phyloP scores from a whole-genome alignment of 2,113 vertebrate species.

The Pachypanchax playfairii region DNA sequence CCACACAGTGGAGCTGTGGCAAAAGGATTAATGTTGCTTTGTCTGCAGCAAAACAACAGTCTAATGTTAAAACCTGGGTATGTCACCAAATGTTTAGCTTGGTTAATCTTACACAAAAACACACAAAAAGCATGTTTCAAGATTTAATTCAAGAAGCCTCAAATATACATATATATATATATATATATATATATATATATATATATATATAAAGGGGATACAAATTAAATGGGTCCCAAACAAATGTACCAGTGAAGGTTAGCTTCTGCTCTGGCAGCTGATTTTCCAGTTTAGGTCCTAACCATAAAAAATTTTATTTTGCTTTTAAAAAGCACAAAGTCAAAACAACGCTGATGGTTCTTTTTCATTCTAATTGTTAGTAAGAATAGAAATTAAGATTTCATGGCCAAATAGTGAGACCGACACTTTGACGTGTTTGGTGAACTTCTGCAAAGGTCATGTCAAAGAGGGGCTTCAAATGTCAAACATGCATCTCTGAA shows the following conservation, averaged over 20 bases:
- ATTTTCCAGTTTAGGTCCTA: not conserved
- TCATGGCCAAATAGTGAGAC: slow-evolving; percentile 41
- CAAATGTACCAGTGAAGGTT: not conserved
- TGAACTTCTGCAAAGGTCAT: slow-evolving; percentile 63
- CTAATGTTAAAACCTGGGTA: slow-evolving; percentile 1
- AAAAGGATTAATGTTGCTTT: slow-evolving; percentile 24
- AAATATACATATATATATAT: not conserved
- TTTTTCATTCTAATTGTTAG: slow-evolving; percentile 5
- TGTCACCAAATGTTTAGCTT: not conserved
- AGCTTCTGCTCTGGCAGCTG: not conserved
- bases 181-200: too few relatives aligned
- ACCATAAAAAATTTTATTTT: slow-evolving; percentile 20
- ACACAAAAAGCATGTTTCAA: not conserved
- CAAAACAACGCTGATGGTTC: not conserved
- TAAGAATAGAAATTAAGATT: slow-evolving; percentile 32
- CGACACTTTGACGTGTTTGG: slow-evolving; percentile 56
- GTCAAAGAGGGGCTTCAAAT: slow-evolving; percentile 61
- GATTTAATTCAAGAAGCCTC: not conserved
- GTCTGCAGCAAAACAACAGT: not conserved
- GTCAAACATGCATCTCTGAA: slow-evolving; percentile 60
- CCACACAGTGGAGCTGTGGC: slow-evolving; percentile 68
- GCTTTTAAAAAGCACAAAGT: slow-evolving; percentile 7
- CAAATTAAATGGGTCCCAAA: not conserved
- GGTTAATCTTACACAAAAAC: slow-evolving; percentile 23
- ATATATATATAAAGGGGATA: too few relatives aligned